Conservation (phyloP, 2,113 vertebrate species). For the Craseonycteris thonglongyai region DNA sequence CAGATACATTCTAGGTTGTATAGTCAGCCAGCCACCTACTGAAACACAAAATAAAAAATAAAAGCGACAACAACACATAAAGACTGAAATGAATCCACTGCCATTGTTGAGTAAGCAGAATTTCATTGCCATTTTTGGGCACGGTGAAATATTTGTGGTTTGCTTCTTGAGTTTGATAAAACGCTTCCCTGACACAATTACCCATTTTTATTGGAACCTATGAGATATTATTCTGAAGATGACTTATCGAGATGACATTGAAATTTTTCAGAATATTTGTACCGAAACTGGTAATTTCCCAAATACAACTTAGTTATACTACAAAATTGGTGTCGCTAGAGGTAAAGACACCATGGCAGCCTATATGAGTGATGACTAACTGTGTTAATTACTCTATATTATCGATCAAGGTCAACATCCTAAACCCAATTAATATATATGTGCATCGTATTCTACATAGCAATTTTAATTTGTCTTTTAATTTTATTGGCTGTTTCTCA, state of each 20-base stretch:
- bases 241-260: neutral
- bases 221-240: neutral
- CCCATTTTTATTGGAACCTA: neutral
- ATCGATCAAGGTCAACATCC: neutral
- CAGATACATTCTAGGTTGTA: neutral
- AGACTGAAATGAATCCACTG: neutral
- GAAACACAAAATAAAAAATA: neutral
- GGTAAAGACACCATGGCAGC: neutral
- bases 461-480: slow-evolving; percentile 38
- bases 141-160: neutral
- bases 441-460: slow-evolving; percentile 23
- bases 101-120: neutral
- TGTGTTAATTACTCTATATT: slow-evolving; percentile 4
- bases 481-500: slow-evolving; percentile 15
- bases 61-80: neutral
- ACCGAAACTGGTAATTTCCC: neutral
- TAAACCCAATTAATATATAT: slow-evolving; percentile 25
- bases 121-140: neutral
- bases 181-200: neutral
- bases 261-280: neutral
- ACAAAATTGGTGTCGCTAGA: neutral
- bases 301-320: neutral
- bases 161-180: neutral
- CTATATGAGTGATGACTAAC: neutral
- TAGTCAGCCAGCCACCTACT: neutral